Percentiles rank a stretch among this genome's conserved stretches.
phyloP scores from a whole-genome alignment of 2,888 invertebrate species.

The Vanessa cardui region DNA sequence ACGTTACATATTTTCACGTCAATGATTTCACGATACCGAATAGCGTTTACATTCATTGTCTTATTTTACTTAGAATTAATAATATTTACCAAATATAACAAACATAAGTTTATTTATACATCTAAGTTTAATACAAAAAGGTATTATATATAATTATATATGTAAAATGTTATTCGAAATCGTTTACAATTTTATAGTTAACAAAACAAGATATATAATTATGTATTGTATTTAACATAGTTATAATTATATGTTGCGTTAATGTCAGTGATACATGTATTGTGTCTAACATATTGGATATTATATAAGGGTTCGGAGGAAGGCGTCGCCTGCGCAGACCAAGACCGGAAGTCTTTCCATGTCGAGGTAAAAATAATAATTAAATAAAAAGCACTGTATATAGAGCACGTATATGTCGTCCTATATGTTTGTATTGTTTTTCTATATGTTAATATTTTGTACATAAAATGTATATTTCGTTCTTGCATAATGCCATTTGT shows the following conservation, averaged over 20 bases:
- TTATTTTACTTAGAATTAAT: too few relatives aligned
- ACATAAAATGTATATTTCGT: too few relatives aligned
- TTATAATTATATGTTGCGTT: constrained; percentile 7
- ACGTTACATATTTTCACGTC: neutral
- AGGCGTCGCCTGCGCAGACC: constrained; percentile 86
- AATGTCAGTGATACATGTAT: constrained; percentile 4
- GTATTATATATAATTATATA: too few relatives aligned
- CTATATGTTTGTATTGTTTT: neutral
- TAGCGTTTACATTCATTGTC: neutral
- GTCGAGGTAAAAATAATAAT: constrained; percentile 81
- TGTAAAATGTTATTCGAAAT: too few relatives aligned
- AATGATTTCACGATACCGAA: neutral
- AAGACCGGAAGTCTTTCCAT: constrained; percentile 83
- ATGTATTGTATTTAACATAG: neutral
- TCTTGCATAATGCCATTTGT: too few relatives aligned
- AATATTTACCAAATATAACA: too few relatives aligned
- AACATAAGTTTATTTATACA: too few relatives aligned
- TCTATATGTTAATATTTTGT: neutral
- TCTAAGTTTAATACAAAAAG: too few relatives aligned
- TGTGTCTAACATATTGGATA: constrained; percentile 54
- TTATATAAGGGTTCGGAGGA: constrained; percentile 86
- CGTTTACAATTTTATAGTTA: too few relatives aligned
- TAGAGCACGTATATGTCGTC: constrained; percentile 24
- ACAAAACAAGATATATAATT: neutral
- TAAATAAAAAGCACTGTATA: constrained; percentile 28